phyloP scores from a whole-genome alignment of 1,140 invertebrate genomes.

The Druon quercuslanigerum region DNA sequence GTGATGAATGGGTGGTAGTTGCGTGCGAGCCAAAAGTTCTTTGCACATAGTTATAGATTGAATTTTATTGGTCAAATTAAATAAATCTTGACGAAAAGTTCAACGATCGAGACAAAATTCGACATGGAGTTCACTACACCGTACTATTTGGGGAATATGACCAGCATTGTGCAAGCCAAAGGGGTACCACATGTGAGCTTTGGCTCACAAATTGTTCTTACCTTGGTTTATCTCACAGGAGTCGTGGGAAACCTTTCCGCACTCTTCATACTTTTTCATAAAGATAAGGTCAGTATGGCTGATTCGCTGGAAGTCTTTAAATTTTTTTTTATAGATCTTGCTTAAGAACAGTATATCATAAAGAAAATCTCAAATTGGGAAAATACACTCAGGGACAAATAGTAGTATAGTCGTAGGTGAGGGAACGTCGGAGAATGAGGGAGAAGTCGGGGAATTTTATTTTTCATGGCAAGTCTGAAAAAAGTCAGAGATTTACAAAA shows the following conservation, averaged over 20 bases:
- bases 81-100: neutral
- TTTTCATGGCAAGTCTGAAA: no score
- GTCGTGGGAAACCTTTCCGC: conserved; percentile 79
- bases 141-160: conserved; percentile 4
- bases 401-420: no score
- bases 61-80: neutral
- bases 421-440: no score
- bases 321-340: no score
- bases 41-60: neutral
- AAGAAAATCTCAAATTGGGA: no score
- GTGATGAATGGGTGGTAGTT: neutral
- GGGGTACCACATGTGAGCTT: conserved; percentile 56
- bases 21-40: neutral
- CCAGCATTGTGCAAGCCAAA: neutral
- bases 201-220: conserved; percentile 73
- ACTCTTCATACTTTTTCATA: conserved; percentile 77
- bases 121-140: conserved; percentile 3
- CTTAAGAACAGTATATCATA: no score
- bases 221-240: conserved; percentile 77
- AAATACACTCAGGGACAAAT: no score
- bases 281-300: conserved; percentile 67
- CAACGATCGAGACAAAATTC: neutral
- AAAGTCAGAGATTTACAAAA: no score
- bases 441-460: no score
- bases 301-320: no score